phyloP scores from a whole-genome alignment of 35 echinoderm and acorn worm species.

The Heliocidaris tuberculata region DNA sequence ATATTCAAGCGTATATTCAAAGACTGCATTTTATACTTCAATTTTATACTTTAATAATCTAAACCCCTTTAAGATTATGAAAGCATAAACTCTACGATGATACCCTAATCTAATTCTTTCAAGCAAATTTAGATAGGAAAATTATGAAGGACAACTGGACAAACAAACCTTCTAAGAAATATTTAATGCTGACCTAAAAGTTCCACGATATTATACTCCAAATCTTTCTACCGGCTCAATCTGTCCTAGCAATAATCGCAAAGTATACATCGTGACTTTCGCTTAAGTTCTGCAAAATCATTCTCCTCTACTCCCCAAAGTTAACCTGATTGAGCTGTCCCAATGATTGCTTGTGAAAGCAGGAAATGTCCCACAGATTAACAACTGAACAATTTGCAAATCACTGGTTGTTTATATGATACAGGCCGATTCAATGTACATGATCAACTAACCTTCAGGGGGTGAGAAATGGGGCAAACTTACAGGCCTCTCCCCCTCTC shows the following conservation, averaged over 20 bases:
- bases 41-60: no score
- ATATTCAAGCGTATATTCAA: no score
- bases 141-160: neutral
- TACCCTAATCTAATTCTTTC: no score
- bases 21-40: no score
- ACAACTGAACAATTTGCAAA: neutral
- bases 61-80: no score
- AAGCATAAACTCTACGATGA: no score
- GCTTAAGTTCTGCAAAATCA: neutral
- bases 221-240: neutral
- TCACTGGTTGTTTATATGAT: neutral
- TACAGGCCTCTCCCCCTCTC: neutral
- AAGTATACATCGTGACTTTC: neutral
- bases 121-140: no score
- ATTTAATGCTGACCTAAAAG: neutral
- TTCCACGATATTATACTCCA: neutral
- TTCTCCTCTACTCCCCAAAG: neutral
- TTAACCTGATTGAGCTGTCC: neutral
- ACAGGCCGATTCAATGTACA: neutral
- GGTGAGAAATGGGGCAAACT: neutral
- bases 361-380: constrained; percentile 3
- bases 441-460: neutral
- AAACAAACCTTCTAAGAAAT: neutral
- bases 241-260: neutral
- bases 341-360: neutral